Conservation (phyloP, 2,888 invertebrate genomes). For the Nomada hirtipes region DNA sequence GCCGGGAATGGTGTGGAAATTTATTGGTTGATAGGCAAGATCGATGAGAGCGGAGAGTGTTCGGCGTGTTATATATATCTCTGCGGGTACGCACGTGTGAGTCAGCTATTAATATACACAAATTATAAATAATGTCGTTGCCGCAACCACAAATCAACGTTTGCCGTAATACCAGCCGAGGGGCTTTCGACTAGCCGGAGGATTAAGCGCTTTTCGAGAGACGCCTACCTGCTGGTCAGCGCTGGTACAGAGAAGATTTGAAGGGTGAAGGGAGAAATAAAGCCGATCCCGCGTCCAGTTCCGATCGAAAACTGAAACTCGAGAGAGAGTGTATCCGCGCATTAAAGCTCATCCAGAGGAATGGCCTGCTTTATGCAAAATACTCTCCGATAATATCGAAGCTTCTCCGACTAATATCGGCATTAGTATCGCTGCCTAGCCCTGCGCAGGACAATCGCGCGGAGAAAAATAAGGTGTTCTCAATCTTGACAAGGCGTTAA, state of each 20-base stretch:
- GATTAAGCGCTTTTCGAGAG: constrained; percentile 74
- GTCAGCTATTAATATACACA: constrained; percentile 75
- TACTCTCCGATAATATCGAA: constrained; percentile 30
- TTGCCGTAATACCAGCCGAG: constrained; percentile 75
- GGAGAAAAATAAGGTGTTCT: not conserved
- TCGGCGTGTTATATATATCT: constrained; percentile 3
- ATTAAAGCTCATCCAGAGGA: constrained; percentile 55
- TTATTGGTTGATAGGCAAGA: constrained; percentile 44
- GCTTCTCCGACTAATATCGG: constrained; percentile 34
- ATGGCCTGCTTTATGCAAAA: constrained; percentile 48
- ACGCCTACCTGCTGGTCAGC: constrained; percentile 51
- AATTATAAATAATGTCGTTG: constrained; percentile 79
- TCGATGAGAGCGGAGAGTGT: constrained; percentile 35
- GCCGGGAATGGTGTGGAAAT: constrained; percentile 28
- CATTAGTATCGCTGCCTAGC: constrained; percentile 18
- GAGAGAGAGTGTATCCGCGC: constrained; percentile 57
- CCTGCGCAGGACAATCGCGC: not conserved
- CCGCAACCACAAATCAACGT: constrained; percentile 78
- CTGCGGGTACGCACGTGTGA: constrained; percentile 47
- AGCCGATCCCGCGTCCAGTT: constrained; percentile 46
- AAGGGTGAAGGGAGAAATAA: constrained; percentile 19
- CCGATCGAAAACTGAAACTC: constrained; percentile 67
- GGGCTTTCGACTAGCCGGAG: constrained; percentile 68
- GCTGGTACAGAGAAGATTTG: constrained; percentile 36
- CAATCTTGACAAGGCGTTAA: constrained; percentile 25